Conservation (phyloP, 2,113 vertebrate genomes). For the Neogale vison region DNA sequence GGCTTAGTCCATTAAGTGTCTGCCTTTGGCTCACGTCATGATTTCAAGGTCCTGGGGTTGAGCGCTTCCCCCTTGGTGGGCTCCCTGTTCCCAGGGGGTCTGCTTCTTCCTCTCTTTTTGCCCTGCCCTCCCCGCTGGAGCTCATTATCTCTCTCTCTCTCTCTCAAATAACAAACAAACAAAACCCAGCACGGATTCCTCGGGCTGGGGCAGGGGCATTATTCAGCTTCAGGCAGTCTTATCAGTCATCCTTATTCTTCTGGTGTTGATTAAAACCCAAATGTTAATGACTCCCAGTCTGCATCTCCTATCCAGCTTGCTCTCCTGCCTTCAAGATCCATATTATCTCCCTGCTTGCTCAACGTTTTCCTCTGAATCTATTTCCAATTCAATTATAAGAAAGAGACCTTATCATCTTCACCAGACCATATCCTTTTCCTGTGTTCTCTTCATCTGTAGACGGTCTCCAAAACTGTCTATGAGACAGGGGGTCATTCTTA, state of each 20-base stretch:
- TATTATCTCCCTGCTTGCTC: neutral
- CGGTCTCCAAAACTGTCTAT: slow-evolving; percentile 13
- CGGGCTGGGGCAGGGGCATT: neutral
- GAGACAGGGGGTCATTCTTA: slow-evolving; percentile 8
- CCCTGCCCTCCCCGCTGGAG: neutral
- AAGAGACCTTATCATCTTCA: neutral
- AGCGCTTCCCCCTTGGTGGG: too few relatives aligned
- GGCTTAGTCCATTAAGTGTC: neutral
- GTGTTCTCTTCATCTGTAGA: neutral
- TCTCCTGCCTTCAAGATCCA: neutral
- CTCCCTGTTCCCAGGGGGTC: neutral
- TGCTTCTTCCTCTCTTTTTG: neutral
- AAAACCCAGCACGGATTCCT: neutral
- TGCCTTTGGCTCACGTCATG: neutral
- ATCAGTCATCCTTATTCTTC: neutral
- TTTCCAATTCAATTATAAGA: neutral
- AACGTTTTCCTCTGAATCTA: neutral
- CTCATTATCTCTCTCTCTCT: too few relatives aligned
- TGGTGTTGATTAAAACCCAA: neutral
- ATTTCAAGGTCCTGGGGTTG: neutral
- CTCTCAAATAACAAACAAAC: neutral
- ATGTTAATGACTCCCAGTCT: neutral
- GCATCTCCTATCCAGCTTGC: neutral
- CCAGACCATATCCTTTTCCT: neutral
- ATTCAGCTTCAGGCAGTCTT: neutral